Evolutionary conservation across 1,140 invertebrate species (phyloP).

Genomic region (Augochlora pura): DNA sequence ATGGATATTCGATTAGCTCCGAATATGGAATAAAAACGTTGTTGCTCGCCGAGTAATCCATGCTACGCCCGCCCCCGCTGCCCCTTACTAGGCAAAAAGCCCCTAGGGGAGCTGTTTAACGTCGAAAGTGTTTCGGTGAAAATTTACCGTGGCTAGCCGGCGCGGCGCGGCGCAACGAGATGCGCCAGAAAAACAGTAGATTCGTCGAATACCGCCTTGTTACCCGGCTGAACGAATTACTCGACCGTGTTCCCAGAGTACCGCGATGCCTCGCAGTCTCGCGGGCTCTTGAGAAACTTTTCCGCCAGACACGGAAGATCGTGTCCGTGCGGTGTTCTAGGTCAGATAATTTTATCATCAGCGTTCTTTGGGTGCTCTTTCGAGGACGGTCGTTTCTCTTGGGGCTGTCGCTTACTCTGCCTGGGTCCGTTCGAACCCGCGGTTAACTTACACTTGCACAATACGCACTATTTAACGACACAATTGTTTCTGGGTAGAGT

Average conservation of each 20-base stretch:
- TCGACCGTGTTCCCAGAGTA: constrained; percentile 9
- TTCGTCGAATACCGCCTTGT: constrained; percentile 14
- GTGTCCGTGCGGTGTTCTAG: too few relatives aligned
- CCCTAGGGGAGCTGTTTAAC: not conserved
- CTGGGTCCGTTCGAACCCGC: too few relatives aligned
- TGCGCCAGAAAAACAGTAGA: constrained; percentile 1
- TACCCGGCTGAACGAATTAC: constrained; percentile 27
- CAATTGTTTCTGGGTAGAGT: too few relatives aligned
- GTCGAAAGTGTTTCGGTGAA: not conserved
- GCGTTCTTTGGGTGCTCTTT: too few relatives aligned
- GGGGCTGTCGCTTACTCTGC: too few relatives aligned
- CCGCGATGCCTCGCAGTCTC: not conserved
- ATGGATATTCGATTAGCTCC: constrained; percentile 55
- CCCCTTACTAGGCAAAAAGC: not conserved
- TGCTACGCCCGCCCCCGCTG: too few relatives aligned
- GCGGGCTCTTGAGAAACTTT: too few relatives aligned
- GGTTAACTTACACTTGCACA: too few relatives aligned
- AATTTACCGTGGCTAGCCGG: constrained; percentile 14
- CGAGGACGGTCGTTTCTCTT: too few relatives aligned
- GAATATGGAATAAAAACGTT: constrained; percentile 20
- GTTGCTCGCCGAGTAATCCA: constrained; percentile 5
- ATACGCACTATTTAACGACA: too few relatives aligned
- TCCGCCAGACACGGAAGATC: too few relatives aligned
- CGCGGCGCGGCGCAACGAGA: not conserved
- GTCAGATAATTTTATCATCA: too few relatives aligned